Conservation (phyloP, 2,113 vertebrate species). For the Ginglymostoma cirratum region DNA sequence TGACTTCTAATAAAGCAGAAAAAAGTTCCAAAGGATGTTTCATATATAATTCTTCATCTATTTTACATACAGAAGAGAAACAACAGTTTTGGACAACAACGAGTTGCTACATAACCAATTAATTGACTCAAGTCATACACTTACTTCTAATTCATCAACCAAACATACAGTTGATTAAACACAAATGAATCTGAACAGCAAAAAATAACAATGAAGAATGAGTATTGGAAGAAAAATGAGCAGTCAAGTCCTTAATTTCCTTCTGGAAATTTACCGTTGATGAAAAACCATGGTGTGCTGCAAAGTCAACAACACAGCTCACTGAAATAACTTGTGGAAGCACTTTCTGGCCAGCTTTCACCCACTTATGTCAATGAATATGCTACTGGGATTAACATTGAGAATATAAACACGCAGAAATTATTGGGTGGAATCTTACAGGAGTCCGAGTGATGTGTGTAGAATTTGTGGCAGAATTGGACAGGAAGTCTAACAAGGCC, state of each 20-base stretch:
- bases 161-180: not conserved
- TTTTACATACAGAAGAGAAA: not conserved
- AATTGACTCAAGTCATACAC: slow-evolving; percentile 14
- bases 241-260: not conserved
- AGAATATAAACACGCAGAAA: not conserved
- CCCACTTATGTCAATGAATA: not conserved
- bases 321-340: not conserved
- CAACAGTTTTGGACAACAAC: not conserved
- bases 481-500: too few relatives aligned
- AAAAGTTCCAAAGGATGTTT: not conserved
- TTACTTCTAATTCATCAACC: not conserved
- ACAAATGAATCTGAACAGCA: not conserved
- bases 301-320: not conserved
- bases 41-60: not conserved
- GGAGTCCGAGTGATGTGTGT: too few relatives aligned
- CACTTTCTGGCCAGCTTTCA: not conserved
- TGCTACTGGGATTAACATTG: not conserved
- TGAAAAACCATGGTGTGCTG: not conserved
- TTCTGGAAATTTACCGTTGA: not conserved
- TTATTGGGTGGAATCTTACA: not conserved
- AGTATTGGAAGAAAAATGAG: not conserved
- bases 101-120: not conserved
- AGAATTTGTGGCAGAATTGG: too few relatives aligned
- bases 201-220: not conserved
- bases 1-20: not conserved